Conservation (phyloP, 2,888 invertebrate genomes). For the Temnothorax rugatulus region DNA sequence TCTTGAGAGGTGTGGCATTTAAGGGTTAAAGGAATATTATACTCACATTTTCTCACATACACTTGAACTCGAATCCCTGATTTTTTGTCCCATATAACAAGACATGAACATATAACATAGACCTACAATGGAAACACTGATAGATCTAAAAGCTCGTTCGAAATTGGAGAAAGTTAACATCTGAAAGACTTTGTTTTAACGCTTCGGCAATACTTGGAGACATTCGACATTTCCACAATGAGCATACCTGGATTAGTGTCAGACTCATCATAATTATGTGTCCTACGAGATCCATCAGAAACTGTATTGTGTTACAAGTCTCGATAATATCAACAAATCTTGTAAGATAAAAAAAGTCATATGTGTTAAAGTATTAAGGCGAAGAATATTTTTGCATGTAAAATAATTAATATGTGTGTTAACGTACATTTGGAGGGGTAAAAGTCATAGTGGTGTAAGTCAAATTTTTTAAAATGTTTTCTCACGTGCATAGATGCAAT, state of each 20-base stretch:
- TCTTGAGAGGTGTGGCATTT: too few species aligned
- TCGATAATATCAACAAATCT: slow-evolving; percentile 14
- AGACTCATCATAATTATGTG: background rate
- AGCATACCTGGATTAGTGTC: slow-evolving; percentile 9
- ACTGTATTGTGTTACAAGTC: background rate
- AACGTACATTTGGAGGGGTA: too few species aligned
- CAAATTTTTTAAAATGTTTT: too few species aligned
- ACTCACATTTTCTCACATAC: slow-evolving; percentile 1
- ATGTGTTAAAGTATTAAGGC: background rate
- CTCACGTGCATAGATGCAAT: too few species aligned
- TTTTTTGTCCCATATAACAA: slow-evolving; percentile 16
- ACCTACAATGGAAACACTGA: fast-evolving
- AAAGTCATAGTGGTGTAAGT: too few species aligned
- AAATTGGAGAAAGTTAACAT: background rate
- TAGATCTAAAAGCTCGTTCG: background rate
- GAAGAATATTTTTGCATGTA: background rate
- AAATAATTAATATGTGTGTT: background rate
- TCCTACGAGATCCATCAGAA: background rate
- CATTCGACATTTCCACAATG: background rate
- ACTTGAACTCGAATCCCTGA: background rate
- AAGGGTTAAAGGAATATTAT: background rate
- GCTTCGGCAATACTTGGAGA: background rate
- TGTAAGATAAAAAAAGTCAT: background rate
- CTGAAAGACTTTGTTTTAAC: background rate
- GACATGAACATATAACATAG: background rate